Base-by-base conservation (phyloP, 37 sponge, comb jelly and placozoan genomes). In the Bolinopsis microptera region DNA sequence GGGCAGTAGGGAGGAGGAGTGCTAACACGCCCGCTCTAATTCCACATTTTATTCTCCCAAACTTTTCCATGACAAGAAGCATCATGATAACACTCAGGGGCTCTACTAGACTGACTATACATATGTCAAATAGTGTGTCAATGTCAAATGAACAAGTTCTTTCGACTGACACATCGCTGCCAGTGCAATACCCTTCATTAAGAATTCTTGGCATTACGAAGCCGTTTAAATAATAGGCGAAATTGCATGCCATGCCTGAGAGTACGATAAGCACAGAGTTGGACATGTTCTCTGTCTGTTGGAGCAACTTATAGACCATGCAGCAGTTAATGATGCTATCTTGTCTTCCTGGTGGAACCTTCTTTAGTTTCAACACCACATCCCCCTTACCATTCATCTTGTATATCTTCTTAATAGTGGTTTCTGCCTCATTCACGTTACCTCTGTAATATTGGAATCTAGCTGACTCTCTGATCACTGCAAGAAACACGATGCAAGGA, bases 371-470 rank as follows among this genome's bases (percentile, higher is more conserved):
- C 22, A 77, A 32, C 21, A 16, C 80, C 36, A 31, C 36, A 77
- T 77, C 37, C 0, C 80, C 80, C 32, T 77, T 77, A 2, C 80
- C 80, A 34, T 77, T 77, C 80, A 77, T 34, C 32, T 35, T 77
- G 35, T 77, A 77, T 32, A 77, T 21, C 36, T 77, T 27, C 35
- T 77, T 31, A 22, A 77, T 77, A 21, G 80, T 77, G 28, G 13
- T 34, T 36, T 77, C 80, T 77, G 80, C 80, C 21, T 77, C 32
- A 1, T 77, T 21, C 5, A 77, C 80, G 3, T 77, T 35, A 21
- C 80, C 80, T 0, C 80, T 33, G 37, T 77, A 77, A 36, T 77
- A 77, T 18, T 77, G 35, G 35, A 35, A 77, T 32, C 80, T 77
- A 28, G 80, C 33, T 16, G 80, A 77, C 33, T 77, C 80, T 32